Evolutionary conservation across 2,888 invertebrate genomes (phyloP), one percentile per base, ranked within the genome.

Genomic region (Drosophila kuntzei): DNA sequence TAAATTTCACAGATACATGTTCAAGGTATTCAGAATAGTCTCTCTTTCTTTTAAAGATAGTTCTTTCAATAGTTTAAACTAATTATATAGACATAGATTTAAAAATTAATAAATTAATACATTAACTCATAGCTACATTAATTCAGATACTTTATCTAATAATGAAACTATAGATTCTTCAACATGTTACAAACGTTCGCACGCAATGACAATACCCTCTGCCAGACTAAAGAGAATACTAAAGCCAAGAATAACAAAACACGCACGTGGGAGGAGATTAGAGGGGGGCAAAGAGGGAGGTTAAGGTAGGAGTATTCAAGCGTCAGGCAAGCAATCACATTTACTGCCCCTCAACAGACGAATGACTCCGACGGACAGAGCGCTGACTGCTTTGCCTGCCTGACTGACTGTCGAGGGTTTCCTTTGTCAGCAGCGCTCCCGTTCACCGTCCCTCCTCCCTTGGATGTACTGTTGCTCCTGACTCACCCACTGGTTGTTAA

Each of bases 321-420:
- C 36, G 59, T 20, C 51, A 16, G 53, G 53, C 37, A 58, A 71
- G 76, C 67, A 83, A 84, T 87, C 84, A 81, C 84, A 84, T 86
- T 86, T 86, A 64, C 72, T 76, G 80, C 65, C 69, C 80, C 75
- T 67, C 69, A 25, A 59, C 79, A 72, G 70, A 62, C 60, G 37
- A 27, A 57, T 53, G 49, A 59, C 47, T 22, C 49, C 7, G 39
- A 53, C 39, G 27, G 63, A 57, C 59, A 25, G 37, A 18, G 12
- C 37, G 16, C 39, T 49, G 27, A 36, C 32, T 63, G 49, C 39
- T 25, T 39, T 22, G 44, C 22, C 46, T 58, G 58, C 61, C 69
- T 37, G 44, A 66, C 71, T 63, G 74, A 63, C 58, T 65, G 51
- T 36, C 57, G 57, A 44, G 25, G 22, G 49, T 36, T 61, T 51